A percentile compares a stretch with the other conserved stretches of the same genome.
phyloP scores from a whole-genome alignment of 2,113 vertebrate genomes.

The Notothenia rossii region DNA sequence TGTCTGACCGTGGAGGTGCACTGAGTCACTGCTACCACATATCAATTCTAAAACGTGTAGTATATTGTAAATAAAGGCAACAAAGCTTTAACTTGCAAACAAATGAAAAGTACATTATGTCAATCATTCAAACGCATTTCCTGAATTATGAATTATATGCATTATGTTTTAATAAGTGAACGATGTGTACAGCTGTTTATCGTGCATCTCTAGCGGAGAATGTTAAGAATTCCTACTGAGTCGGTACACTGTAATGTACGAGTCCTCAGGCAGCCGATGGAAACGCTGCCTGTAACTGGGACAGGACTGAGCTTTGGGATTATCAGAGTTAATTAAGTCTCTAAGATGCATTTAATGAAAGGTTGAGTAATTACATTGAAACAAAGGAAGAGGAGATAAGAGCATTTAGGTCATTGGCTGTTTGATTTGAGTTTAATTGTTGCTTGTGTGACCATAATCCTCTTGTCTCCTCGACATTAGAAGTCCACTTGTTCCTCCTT shows the following conservation, averaged over 20 bases:
- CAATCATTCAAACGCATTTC: not conserved
- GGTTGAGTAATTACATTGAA: no score
- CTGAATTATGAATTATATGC: not conserved
- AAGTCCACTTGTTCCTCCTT: not conserved
- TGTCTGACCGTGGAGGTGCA: conserved; percentile 42
- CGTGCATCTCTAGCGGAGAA: conserved; percentile 35
- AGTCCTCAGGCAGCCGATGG: conserved; percentile 32
- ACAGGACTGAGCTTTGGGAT: not conserved
- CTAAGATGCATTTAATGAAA: not conserved
- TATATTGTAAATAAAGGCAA: conserved; percentile 24
- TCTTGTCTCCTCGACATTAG: not conserved
- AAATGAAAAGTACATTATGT: not conserved
- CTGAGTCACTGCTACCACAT: not conserved
- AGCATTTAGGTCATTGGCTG: not conserved
- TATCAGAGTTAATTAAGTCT: not conserved
- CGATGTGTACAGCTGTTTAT: not conserved
- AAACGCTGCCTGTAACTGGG: not conserved
- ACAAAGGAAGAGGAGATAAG: not conserved
- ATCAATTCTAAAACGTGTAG: conserved; percentile 2
- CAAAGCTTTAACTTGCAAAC: not conserved
- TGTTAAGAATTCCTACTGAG: conserved; percentile 41
- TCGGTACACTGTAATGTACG: conserved; percentile 49
- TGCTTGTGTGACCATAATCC: not conserved
- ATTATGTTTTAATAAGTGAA: not conserved
- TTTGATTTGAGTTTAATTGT: not conserved